These are phyloP conservation scores for Synergus japonicus DNA, from an alignment of 2,888 invertebrate species.

Conservation along the genomic window DNA sequence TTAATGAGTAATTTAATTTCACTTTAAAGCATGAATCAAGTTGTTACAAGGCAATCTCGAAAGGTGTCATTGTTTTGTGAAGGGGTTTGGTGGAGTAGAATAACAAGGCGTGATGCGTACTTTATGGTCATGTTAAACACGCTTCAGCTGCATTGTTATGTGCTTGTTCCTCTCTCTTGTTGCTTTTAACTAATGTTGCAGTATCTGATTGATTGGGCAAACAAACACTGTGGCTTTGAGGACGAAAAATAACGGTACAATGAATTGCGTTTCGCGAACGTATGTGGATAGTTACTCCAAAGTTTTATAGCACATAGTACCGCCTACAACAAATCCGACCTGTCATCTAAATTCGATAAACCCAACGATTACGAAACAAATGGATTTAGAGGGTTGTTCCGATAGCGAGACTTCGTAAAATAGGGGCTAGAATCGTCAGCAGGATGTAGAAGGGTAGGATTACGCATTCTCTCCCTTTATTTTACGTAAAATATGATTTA, in stretches of 20 bases:
- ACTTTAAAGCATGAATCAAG: not conserved
- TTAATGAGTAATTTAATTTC: not conserved
- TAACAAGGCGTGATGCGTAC: conserved; percentile 59
- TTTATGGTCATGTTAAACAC: conserved; percentile 71
- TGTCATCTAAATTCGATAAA: conserved; percentile 11
- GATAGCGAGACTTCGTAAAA: not conserved
- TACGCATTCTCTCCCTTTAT: not conserved
- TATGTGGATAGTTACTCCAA: conserved; percentile 40
- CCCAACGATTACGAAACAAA: not conserved
- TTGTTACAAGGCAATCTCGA: conserved; percentile 4
- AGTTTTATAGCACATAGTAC: conserved; percentile 14
- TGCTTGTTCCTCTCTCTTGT: conserved; percentile 68
- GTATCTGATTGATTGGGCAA: conserved; percentile 57
- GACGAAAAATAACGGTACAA: conserved; percentile 50
- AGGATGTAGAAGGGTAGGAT: not conserved
- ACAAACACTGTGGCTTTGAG: conserved; percentile 45
- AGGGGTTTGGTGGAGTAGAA: not conserved
- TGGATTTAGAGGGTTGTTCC: conserved; percentile 1
- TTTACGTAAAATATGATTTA: not conserved
- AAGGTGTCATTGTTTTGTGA: conserved; percentile 43
- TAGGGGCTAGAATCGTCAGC: not conserved
- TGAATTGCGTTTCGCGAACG: conserved; percentile 32
- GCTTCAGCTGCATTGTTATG: conserved; percentile 64
- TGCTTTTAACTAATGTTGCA: conserved; percentile 68
- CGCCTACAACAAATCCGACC: conserved; percentile 44